phyloP scores from a whole-genome alignment of 2,797 vertebrate species.

The Peromyscus eremicus region DNA sequence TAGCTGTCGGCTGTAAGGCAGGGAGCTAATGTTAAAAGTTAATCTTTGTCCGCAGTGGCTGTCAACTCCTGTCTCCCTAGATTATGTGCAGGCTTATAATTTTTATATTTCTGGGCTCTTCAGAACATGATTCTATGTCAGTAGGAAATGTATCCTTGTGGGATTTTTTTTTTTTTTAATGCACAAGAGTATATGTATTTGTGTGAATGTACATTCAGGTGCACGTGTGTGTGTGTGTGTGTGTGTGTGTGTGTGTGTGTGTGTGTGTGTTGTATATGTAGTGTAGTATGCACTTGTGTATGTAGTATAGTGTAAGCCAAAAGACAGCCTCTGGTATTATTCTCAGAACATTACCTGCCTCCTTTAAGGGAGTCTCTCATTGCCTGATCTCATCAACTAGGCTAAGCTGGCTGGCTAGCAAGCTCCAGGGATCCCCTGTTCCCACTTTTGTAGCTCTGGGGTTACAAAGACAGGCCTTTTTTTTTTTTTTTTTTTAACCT shows the following conservation, averaged over 20 bases:
- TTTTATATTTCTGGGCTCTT: no score
- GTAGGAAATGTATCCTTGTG: neutral
- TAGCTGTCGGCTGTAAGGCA: no score
- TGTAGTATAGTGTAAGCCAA: neutral
- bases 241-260: no score
- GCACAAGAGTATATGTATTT: neutral
- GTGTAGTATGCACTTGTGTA: no score
- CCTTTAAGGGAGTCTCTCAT: neutral
- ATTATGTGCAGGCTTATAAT: no score
- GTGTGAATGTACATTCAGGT: neutral
- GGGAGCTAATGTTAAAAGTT: no score
- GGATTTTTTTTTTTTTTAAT: neutral
- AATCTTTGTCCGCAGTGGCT: no score
- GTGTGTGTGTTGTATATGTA: no score
- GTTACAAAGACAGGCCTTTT: neutral
- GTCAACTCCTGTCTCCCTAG: no score
- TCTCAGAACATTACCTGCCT: neutral
- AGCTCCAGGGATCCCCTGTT: neutral
- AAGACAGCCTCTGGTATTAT: neutral
- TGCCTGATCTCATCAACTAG: neutral
- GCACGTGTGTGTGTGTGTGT: neutral
- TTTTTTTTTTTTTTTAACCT: neutral
- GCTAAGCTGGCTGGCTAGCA: neutral
- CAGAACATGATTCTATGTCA: neutral
- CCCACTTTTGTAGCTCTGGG: neutral